phyloP scores from a whole-genome alignment of 2,113 vertebrate genomes.

The Thermophis baileyi region DNA sequence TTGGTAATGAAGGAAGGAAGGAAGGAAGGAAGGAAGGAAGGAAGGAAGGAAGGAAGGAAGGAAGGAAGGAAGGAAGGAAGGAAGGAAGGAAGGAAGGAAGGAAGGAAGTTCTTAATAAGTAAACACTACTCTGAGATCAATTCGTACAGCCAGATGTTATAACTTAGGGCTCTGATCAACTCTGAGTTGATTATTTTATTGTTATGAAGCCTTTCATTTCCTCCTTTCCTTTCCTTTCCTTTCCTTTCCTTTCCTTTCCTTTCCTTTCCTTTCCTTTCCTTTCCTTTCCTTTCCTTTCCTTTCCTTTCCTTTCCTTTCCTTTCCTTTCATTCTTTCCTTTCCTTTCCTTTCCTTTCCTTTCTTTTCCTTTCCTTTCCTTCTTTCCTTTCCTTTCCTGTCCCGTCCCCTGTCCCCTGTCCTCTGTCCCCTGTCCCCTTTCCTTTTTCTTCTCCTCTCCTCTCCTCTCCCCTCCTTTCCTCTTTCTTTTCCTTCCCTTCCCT shows the following conservation, averaged over 20 bases:
- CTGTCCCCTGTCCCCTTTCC: too few species aligned
- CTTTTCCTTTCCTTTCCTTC: too few species aligned
- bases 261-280: too few species aligned
- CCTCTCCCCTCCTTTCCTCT: too few species aligned
- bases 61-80: not conserved
- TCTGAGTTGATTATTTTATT: not conserved
- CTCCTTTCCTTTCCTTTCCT: not conserved
- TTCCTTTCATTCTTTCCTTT: not conserved
- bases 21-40: not conserved
- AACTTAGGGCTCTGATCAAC: not conserved
- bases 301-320: not conserved
- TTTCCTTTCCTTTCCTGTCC: too few species aligned
- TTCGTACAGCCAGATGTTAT: conserved; percentile 8
- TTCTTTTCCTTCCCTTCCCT: too few species aligned
- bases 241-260: too few species aligned
- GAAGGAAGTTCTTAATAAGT: not conserved
- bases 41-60: not conserved
- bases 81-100: not conserved
- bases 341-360: too few species aligned
- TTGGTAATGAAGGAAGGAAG: not conserved
- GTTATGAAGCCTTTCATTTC: not conserved
- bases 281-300: not conserved
- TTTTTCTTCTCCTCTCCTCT: too few species aligned
- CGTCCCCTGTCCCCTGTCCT: rapidly evolving
- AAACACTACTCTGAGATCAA: conserved; percentile 19